Evolutionary conservation across 2,888 invertebrate species (phyloP), one percentile per base, ranked within the genome.

Genomic region (Halictus quadricinctus): DNA sequence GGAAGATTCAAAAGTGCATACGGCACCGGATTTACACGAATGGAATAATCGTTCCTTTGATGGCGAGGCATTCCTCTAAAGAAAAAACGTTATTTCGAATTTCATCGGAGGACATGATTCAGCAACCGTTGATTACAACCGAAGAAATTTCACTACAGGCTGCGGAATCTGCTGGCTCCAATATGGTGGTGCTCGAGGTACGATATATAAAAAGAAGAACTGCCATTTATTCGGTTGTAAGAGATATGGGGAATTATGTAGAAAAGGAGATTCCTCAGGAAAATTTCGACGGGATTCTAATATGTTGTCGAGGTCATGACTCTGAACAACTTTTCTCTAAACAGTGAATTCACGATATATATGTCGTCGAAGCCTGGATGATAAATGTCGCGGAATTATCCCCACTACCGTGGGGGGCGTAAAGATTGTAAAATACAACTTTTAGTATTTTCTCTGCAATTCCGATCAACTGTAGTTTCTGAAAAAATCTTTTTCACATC

Each of bases 121-220:
- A 90, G 80, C 88, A 88, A 36, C 91, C 93, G 21, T 82, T 93
- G 21, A 89, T 93, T 18, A 46, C 83, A 0, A 43, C 83, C 6
- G 86, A 87, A n/a, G 86, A 80, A 25, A 85, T 46, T 48, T 72
- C 84, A 5, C 69, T n/a, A 18, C 77, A 43, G 0, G 2, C 82
- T 48, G 58, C 86, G 29, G 80, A 85, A 36, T 72, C 78, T 6
- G 81, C 90, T 78, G 79, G 89, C 13, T 84, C 77, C 41, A 91
- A 91, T 43, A 89, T 88, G 79, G 92, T 93, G 15, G 91, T 92
- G 43, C 89, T 94, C 18, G 93, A 94, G 93, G 94, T 93, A 80
- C 29, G 41, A 15, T 13, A 21, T 29, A n/a, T 15, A 8, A 41
- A 36, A 72, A 12, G 3, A 1, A 10, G 1, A 18, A 72, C 50